Conservation (phyloP, 2,113 vertebrate genomes). For the Delphinus delphis region DNA sequence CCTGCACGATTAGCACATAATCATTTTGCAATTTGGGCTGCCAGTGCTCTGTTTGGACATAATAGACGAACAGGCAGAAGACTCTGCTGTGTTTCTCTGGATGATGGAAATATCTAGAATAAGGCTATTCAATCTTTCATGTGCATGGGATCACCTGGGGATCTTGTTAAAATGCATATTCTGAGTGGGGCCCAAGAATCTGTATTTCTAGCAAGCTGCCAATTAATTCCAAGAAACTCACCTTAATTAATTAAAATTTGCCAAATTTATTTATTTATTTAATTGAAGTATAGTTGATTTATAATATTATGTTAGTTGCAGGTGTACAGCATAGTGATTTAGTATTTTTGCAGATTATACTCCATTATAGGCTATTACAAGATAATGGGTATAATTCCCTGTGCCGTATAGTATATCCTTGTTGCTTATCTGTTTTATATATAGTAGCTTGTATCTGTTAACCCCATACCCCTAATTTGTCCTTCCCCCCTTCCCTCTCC, state of each 20-base stretch:
- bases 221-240: neutral
- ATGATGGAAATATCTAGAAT: neutral
- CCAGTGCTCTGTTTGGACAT: neutral
- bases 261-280: neutral
- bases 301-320: neutral
- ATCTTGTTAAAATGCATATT: neutral
- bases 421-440: neutral
- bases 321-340: neutral
- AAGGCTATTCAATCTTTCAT: neutral
- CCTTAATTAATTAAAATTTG: neutral
- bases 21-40: constrained; percentile 32
- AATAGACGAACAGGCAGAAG: neutral
- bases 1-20: constrained; percentile 26
- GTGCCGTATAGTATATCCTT: neutral
- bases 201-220: neutral
- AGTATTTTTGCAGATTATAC: neutral
- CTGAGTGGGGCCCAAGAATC: neutral
- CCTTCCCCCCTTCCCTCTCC: neutral
- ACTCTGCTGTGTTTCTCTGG: neutral
- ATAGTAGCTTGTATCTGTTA: neutral
- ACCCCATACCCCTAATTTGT: no score
- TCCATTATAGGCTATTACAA: neutral
- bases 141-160: neutral
- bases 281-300: neutral
- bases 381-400: neutral